Percentiles rank a stretch among this genome's conserved stretches.
Evolutionary conservation across 2,888 invertebrate genomes (phyloP).

Genomic region (Megastigmus dorsalis): DNA sequence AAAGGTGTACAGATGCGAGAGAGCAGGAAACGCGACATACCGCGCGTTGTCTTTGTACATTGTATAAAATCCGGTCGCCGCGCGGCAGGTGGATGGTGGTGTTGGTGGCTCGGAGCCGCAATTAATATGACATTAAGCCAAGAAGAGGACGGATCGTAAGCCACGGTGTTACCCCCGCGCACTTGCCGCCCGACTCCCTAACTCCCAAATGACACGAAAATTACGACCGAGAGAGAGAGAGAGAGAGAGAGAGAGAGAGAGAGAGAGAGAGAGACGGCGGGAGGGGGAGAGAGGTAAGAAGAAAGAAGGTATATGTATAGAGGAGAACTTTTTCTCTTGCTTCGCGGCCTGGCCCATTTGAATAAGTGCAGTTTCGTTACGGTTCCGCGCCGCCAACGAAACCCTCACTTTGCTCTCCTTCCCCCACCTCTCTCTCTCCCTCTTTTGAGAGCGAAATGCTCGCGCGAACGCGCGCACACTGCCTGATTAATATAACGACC

Average conservation of each 20-base stretch:
- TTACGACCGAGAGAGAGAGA: constrained; percentile 19
- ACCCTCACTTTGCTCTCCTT: background rate
- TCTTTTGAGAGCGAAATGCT: constrained; percentile 2
- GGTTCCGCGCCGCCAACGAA: constrained; percentile 5
- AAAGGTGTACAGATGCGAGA: background rate
- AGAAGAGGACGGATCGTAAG: constrained; percentile 57
- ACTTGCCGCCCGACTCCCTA: too few relatives aligned
- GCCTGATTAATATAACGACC: constrained; percentile 29
- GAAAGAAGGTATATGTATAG: background rate
- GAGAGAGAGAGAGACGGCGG: background rate
- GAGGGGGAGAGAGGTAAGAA: background rate
- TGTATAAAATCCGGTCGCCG: background rate
- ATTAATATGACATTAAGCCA: constrained; percentile 70
- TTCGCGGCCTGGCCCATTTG: background rate
- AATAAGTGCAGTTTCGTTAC: constrained; percentile 26
- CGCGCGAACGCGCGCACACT: background rate
- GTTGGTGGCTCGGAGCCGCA: constrained; percentile 63
- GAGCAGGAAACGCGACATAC: background rate
- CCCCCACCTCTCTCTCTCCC: background rate
- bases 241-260: background rate
- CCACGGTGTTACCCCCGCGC: too few relatives aligned
- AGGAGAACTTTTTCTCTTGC: too few relatives aligned
- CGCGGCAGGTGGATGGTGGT: background rate
- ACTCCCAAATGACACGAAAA: constrained; percentile 60
- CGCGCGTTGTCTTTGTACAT: background rate